phyloP scores from a whole-genome alignment of 2,113 vertebrate genomes.

The Petrocephalus zakoni region DNA sequence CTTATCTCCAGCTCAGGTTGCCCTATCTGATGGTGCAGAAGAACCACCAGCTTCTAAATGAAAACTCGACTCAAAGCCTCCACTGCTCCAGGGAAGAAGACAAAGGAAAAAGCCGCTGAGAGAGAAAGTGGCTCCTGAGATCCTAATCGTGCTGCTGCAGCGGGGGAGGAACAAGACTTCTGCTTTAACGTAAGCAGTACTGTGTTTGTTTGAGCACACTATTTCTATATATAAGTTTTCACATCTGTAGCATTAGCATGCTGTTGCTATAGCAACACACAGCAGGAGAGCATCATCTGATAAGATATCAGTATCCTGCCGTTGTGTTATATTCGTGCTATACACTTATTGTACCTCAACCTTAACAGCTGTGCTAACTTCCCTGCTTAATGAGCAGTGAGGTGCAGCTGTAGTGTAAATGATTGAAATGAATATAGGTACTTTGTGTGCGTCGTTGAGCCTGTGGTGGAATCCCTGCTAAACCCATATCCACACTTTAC shows the following conservation, averaged over 20 bases:
- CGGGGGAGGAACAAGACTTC: neutral
- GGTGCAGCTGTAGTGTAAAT: neutral
- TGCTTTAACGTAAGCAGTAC: neutral
- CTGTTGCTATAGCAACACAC: slow-evolving; percentile 6
- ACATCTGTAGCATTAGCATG: neutral
- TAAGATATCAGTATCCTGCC: neutral
- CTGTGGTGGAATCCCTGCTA: neutral
- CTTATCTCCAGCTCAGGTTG: neutral
- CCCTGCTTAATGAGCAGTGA: neutral
- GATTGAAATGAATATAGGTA: neutral
- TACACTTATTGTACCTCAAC: neutral
- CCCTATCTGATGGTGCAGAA: neutral
- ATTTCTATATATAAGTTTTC: slow-evolving; percentile 2
- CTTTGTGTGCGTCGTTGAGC: neutral
- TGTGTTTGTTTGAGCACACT: neutral
- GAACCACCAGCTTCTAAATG: neutral
- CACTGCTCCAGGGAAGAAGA: neutral
- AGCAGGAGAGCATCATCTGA: neutral
- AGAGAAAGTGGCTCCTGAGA: neutral
- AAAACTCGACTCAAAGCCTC: neutral
- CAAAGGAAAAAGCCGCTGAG: neutral
- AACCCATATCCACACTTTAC: neutral
- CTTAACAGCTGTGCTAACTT: neutral
- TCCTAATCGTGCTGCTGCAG: neutral
- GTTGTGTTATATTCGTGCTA: neutral